Evolutionary conservation across 2,888 invertebrate species (phyloP).

Genomic region (Chrysina gloriosa): DNA sequence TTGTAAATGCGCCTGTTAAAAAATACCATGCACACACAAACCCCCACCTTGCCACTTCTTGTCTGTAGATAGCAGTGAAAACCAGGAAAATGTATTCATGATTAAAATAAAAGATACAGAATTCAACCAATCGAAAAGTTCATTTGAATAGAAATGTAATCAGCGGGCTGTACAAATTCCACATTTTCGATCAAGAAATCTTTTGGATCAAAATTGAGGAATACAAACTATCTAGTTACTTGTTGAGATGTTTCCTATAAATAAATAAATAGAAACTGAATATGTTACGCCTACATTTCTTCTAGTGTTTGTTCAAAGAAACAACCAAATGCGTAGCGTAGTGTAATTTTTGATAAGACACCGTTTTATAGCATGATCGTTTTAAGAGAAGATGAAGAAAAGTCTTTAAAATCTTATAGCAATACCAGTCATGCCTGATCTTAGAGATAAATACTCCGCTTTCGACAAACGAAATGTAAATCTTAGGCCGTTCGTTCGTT

Average conservation of each 20-base stretch:
- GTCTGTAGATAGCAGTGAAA: too few species aligned
- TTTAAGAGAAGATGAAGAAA: constrained; percentile 51
- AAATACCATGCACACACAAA: too few species aligned
- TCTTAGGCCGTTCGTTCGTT: not conserved
- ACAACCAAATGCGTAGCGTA: constrained; percentile 3
- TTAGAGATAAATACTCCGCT: constrained; percentile 59
- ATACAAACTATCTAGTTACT: too few species aligned
- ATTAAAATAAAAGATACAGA: too few species aligned
- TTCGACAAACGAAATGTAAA: constrained; percentile 51
- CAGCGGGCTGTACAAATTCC: too few species aligned
- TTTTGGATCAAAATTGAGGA: too few species aligned
- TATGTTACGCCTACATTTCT: constrained; percentile 8
- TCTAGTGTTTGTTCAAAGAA: constrained; percentile 22
- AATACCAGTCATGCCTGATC: constrained; percentile 63
- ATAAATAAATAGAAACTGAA: constrained; percentile 31
- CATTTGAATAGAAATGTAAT: too few species aligned
- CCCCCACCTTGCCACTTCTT: too few species aligned
- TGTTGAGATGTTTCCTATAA: not conserved
- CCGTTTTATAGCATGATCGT: constrained; percentile 53
- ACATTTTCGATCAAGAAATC: too few species aligned
- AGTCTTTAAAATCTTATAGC: constrained; percentile 57
- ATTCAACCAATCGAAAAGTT: too few species aligned
- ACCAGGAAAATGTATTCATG: too few species aligned
- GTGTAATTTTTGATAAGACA: constrained; percentile 23
- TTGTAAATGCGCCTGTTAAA: too few species aligned